A percentile compares a stretch with the other conserved stretches of the same genome.
phyloP scores from a whole-genome alignment of 2,888 invertebrate genomes.

The Scaptomyza polygonia region DNA sequence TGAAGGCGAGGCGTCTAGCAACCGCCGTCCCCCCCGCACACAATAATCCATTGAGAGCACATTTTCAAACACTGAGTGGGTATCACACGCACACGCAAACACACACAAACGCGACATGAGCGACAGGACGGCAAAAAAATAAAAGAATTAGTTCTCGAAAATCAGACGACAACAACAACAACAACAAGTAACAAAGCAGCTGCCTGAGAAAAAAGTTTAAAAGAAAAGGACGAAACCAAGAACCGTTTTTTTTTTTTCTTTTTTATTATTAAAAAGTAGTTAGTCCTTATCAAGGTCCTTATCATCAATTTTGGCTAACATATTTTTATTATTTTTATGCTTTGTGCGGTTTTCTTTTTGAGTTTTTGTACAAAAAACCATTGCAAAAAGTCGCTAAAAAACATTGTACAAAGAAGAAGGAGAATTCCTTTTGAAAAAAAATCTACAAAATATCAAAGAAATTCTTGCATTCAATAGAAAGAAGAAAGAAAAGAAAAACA shows the following conservation, averaged over 20 bases:
- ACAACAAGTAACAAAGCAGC: constrained; percentile 32
- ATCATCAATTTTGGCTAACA: not conserved
- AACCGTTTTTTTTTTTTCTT: no score
- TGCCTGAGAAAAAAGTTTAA: not conserved
- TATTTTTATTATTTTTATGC: not conserved
- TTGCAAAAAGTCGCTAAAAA: not conserved
- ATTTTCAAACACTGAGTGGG: constrained; percentile 21
- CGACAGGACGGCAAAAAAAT: constrained; percentile 20
- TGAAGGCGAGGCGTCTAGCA: constrained; percentile 64
- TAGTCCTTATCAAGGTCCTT: no score
- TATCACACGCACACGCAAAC: constrained; percentile 18
- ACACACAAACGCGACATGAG: constrained; percentile 2
- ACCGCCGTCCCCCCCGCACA: constrained; percentile 7
- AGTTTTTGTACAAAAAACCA: not conserved
- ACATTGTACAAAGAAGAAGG: constrained; percentile 1
- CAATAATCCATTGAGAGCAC: constrained; percentile 19
- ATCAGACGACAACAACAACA: constrained; percentile 21
- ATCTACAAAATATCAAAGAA: not conserved
- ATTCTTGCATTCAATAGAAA: not conserved
- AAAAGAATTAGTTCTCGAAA: constrained; percentile 20
- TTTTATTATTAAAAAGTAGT: no score
- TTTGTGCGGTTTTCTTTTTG: no score
- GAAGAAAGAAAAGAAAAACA: constrained; percentile 1
- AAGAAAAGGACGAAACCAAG: no score
- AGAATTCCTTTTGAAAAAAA: not conserved